Conservation (phyloP, 2,113 vertebrate species). For the Thymallus thymallus region DNA sequence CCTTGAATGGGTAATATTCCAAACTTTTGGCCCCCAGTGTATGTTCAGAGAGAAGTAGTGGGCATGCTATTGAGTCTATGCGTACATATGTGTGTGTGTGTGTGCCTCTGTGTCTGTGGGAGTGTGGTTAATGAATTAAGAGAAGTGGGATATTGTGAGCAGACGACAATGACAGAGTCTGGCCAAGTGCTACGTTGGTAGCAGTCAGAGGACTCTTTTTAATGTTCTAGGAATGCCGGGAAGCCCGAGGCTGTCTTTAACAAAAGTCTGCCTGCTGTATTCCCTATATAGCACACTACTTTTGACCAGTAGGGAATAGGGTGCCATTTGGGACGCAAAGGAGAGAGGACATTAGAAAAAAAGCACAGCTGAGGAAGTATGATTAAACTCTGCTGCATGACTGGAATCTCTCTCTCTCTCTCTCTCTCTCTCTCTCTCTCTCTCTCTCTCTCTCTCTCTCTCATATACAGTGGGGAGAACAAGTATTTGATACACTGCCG, state of each 20-base stretch:
- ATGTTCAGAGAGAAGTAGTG: not conserved
- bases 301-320: too few relatives aligned
- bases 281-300: too few relatives aligned
- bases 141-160: conserved; percentile 35
- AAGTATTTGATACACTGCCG: too few relatives aligned
- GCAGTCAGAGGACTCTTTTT: conserved; percentile 53
- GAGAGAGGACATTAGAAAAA: conserved; percentile 34
- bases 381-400: conserved; percentile 34
- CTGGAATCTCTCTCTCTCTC: too few relatives aligned
- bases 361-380: conserved; percentile 45
- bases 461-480: too few relatives aligned
- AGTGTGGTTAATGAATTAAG: conserved; percentile 42
- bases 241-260: conserved; percentile 54
- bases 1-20: too few relatives aligned
- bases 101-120: not conserved
- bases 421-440: too few relatives aligned
- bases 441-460: too few relatives aligned
- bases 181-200: conserved; percentile 36
- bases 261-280: conserved; percentile 50
- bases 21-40: too few relatives aligned
- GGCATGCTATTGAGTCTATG: not conserved
- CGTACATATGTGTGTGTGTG: conserved; percentile 12
- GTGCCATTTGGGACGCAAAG: too few relatives aligned
- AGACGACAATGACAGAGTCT: conserved; percentile 43
- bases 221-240: conserved; percentile 49